phyloP scores from a whole-genome alignment of 1,140 invertebrate genomes.

The Bathynomus jamesi region DNA sequence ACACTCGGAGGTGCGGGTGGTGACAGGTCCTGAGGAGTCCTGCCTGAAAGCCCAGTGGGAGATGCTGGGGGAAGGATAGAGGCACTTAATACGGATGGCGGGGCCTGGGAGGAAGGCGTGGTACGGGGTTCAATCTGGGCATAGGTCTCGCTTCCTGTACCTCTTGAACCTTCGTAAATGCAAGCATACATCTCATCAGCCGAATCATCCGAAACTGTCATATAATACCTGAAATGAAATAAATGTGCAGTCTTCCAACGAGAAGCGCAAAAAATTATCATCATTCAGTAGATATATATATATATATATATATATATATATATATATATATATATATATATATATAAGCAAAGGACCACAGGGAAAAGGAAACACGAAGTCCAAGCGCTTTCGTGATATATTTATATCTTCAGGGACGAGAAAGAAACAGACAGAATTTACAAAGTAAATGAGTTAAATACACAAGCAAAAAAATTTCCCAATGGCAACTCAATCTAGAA shows the following conservation, averaged over 20 bases:
- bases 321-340: too few species aligned
- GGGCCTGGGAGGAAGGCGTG: constrained; percentile 42
- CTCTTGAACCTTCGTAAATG: constrained; percentile 67
- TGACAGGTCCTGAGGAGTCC: constrained; percentile 42
- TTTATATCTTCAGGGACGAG: too few species aligned
- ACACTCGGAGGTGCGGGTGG: constrained; percentile 52
- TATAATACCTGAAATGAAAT: constrained; percentile 35
- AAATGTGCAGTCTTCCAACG: constrained; percentile 42
- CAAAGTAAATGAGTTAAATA: too few species aligned
- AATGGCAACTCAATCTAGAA: too few species aligned
- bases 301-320: too few species aligned
- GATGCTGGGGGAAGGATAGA: constrained; percentile 22
- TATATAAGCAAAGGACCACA: too few species aligned
- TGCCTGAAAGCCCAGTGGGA: constrained; percentile 16
- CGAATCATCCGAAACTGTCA: constrained; percentile 40
- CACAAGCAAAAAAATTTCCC: too few species aligned
- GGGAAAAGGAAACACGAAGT: too few species aligned
- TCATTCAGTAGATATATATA: too few species aligned
- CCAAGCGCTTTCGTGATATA: too few species aligned
- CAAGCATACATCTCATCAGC: constrained; percentile 82
- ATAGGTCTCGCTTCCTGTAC: constrained; percentile 77
- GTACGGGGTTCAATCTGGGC: constrained; percentile 67
- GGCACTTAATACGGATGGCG: constrained; percentile 18
- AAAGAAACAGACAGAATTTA: too few species aligned
- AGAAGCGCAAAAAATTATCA: too few species aligned